Evolutionary conservation across 2,113 vertebrate genomes (phyloP).

Genomic region (Propithecus coquereli): DNA sequence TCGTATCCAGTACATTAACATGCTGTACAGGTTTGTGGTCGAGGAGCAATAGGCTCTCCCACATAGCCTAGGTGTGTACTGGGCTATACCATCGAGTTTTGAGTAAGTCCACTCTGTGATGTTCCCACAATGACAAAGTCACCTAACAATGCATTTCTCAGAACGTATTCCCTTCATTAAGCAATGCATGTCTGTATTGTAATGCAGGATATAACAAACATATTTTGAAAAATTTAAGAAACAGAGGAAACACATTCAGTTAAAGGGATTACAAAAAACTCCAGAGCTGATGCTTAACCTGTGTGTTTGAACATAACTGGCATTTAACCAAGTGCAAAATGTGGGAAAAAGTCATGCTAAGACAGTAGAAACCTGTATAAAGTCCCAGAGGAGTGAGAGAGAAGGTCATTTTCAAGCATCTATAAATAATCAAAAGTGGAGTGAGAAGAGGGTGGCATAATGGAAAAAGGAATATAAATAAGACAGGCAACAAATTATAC

Average conservation of each 20-base stretch:
- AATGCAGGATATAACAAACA: background rate
- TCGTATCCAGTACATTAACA: background rate
- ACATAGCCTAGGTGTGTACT: background rate
- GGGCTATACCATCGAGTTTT: background rate
- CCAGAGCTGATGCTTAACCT: background rate
- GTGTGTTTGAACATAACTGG: background rate
- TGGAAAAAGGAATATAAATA: conserved; percentile 67
- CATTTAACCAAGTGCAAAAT: conserved; percentile 39
- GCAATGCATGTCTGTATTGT: background rate
- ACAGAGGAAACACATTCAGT: background rate
- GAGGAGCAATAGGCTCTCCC: background rate
- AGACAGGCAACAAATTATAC: conserved; percentile 65
- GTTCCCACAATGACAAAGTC: background rate
- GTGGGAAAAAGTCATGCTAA: conserved; percentile 18
- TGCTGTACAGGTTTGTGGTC: background rate
- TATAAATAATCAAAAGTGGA: conserved; percentile 69
- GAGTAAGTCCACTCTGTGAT: background rate
- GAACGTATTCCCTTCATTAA: background rate
- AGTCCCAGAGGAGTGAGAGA: conserved; percentile 23
- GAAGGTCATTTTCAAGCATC: conserved; percentile 66
- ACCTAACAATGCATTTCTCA: background rate
- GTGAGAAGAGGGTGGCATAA: conserved; percentile 41
- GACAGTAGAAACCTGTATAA: background rate
- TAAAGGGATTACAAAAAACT: background rate
- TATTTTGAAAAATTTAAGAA: background rate